Evolutionary conservation across 1,140 invertebrate species (phyloP), one percentile per base, ranked within the genome.

Genomic region (Temnothorax nylanderi): DNA sequence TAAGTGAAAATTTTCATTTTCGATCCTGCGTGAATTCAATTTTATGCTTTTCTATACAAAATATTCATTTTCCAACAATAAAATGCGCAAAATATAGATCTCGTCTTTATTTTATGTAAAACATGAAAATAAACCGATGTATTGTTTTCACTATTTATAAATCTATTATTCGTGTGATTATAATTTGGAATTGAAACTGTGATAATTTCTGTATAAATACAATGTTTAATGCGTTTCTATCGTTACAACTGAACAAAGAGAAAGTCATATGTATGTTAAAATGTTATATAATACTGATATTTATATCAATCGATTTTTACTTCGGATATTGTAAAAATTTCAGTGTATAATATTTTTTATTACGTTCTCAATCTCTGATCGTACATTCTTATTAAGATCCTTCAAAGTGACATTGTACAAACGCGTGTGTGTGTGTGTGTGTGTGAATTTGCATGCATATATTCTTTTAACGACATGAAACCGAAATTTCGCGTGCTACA

Each of bases 1-100:
- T 65, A 37, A 54, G 51, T 75, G 1, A 67, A 86, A 74, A 44
- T 60, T 80, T 76, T 89, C 49, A 49, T 76, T 77, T 47, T 69
- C 16, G 51, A 47, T 62, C 6, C 41, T 62, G 18, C n/a, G n/a
- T 65, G 26, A 78, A 65, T 65, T 67, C 8, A 44, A n/a, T 67
- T 62, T 51, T 54, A 0, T 37, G 5, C 3, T 21, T 4, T 34
- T 21, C 16, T 37, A 8, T 18, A 51, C 2, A 37, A 80, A 67
- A 80, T 18, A 49, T 67, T 49, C 2, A 6, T 64, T 26, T 78
- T n/a, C 2, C 0, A 78, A 64, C 26, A 26, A 26, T 26, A 26
- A 26, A 26, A 26, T 26, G 26, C 26, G 26, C 26, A 26, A 26
- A 26, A 26, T 26, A 26, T 26, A 26, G 26, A 26, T 26, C 26